Conservation (phyloP, 2,797 vertebrate species). For the Australoheros facetus region DNA sequence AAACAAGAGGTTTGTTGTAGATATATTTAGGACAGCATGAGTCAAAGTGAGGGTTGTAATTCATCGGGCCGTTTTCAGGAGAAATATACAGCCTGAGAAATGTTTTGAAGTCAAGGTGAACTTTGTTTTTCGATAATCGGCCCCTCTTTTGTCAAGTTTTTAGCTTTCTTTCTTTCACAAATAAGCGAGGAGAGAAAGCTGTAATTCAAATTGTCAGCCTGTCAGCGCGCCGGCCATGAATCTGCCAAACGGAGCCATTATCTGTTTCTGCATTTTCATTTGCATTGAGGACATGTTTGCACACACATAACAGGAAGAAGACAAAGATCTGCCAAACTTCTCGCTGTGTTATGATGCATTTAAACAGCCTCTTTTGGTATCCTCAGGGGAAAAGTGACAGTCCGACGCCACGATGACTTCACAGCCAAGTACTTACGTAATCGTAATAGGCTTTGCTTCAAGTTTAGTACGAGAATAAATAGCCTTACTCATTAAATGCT, state of each 20-base stretch:
- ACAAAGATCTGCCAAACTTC: background rate
- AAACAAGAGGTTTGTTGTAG: conserved; percentile 10
- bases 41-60: conserved; percentile 18
- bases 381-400: background rate
- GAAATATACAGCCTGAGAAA: background rate
- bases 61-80: background rate
- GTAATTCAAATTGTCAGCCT: conserved; percentile 39
- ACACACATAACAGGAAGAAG: background rate
- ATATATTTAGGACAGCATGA: background rate
- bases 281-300: conserved; percentile 18
- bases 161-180: background rate
- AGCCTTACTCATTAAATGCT: conserved; percentile 25
- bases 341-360: background rate
- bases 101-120: background rate
- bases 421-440: conserved; percentile 53
- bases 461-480: conserved; percentile 17
- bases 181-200: background rate
- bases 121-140: background rate
- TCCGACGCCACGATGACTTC: conserved; percentile 7
- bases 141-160: background rate
- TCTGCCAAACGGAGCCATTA: conserved; percentile 11
- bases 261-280: background rate
- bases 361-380: conserved; percentile 6
- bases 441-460: conserved; percentile 56
- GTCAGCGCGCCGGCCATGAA: conserved; percentile 12